These are phyloP conservation scores for Mesoligia furuncula DNA, from an alignment of 2,888 invertebrate species.

Conservation along the genomic window DNA sequence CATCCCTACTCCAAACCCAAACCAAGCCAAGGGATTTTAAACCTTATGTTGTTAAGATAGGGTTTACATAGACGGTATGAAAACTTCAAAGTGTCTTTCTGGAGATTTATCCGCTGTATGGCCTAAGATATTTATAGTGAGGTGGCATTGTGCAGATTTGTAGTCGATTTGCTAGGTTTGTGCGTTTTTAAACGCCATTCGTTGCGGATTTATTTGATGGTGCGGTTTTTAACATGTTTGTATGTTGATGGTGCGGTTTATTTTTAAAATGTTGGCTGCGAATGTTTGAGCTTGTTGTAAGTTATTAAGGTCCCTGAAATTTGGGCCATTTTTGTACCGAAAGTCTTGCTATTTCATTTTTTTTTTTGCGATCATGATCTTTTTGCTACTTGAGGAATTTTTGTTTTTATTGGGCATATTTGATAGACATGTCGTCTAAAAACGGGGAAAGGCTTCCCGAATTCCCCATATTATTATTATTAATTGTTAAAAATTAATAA, in stretches of 20 bases:
- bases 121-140: constrained; percentile 79
- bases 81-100: constrained; percentile 62
- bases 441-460: background rate
- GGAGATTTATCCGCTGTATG: constrained; percentile 76
- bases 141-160: constrained; percentile 80
- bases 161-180: constrained; percentile 76
- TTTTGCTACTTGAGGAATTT: background rate
- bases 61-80: constrained; percentile 14
- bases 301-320: background rate
- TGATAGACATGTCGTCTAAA: background rate
- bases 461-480: background rate
- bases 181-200: constrained; percentile 60
- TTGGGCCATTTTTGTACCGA: background rate
- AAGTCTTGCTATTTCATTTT: background rate
- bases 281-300: background rate
- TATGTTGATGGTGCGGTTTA: constrained; percentile 3
- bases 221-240: constrained; percentile 24
- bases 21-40: constrained; percentile 20
- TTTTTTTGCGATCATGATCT: background rate
- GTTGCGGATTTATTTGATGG: constrained; percentile 53
- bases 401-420: background rate
- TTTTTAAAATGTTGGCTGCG: constrained; percentile 11
- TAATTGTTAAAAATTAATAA: background rate
- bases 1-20: constrained; percentile 60
- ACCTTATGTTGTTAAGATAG: constrained; percentile 10